A percentile compares a stretch with the other conserved stretches of the same genome.
Evolutionary conservation across 2,797 vertebrate genomes (phyloP).

Genomic region (Ceryle rudis): DNA sequence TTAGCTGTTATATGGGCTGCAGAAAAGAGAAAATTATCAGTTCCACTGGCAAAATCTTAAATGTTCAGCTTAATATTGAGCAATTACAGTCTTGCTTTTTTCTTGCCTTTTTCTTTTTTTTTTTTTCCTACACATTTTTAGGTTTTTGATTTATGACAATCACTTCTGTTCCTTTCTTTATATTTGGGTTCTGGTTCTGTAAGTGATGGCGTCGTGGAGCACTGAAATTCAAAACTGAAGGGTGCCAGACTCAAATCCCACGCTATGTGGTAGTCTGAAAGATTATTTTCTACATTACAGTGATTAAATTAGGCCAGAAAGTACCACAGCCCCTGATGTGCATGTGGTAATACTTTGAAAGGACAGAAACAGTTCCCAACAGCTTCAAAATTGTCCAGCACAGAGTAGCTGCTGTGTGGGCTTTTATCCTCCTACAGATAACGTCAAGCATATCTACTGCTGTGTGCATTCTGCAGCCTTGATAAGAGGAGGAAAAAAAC

Average conservation of each 20-base stretch:
- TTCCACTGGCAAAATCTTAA: not conserved
- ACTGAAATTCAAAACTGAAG: conserved; percentile 39
- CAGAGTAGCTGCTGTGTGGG: conserved; percentile 24
- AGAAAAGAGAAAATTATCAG: not conserved
- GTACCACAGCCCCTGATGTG: conserved; percentile 32
- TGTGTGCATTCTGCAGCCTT: conserved; percentile 42
- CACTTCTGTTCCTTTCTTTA: not conserved
- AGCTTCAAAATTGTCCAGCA: conserved; percentile 55
- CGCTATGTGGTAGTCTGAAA: conserved; percentile 41
- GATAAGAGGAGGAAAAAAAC: conserved; percentile 58
- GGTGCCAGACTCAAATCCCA: conserved; percentile 33
- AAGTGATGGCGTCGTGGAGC: not conserved
- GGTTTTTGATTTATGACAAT: not conserved
- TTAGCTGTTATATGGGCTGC: not conserved
- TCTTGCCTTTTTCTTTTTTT: not conserved
- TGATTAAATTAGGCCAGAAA: conserved; percentile 66
- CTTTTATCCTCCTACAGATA: conserved; percentile 59
- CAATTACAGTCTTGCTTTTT: not conserved
- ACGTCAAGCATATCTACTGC: conserved; percentile 47
- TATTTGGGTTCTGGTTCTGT: not conserved
- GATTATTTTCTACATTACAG: conserved; percentile 44
- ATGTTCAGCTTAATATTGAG: not conserved
- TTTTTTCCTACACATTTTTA: not conserved
- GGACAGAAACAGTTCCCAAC: conserved; percentile 38
- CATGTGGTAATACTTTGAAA: conserved; percentile 61